Percentiles rank a stretch among this genome's conserved stretches.
Conservation (phyloP, 1,140 invertebrate genomes). For the Drosophila azteca region DNA sequence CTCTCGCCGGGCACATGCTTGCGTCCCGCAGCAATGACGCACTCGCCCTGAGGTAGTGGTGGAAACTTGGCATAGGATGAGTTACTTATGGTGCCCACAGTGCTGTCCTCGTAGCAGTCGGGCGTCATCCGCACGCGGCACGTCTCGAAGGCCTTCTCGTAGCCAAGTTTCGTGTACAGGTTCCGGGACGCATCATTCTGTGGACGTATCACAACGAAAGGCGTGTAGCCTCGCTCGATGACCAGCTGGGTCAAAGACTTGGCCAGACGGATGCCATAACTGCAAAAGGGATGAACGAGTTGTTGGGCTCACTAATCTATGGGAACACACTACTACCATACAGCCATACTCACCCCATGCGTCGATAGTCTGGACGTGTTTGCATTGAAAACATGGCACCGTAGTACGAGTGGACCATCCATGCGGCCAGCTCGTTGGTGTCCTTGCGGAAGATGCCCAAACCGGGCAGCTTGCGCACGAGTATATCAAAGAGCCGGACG, state of each 20-base stretch:
- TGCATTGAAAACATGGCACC: conserved; percentile 96
- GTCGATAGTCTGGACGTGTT: conserved; percentile 90
- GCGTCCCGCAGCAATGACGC: conserved; percentile 44
- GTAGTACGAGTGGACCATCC: conserved; percentile 95
- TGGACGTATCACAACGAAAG: conserved; percentile 93
- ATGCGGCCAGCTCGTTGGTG: conserved; percentile 88
- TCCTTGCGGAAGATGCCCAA: conserved; percentile 90
- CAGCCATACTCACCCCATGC: conserved; percentile 87
- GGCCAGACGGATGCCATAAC: conserved; percentile 88
- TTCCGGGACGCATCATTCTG: conserved; percentile 92
- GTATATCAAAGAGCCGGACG: conserved; percentile 91
- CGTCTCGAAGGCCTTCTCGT: conserved; percentile 90
- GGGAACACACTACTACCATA: neutral
- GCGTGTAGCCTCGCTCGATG: conserved; percentile 89
- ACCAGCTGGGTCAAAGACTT: conserved; percentile 88
- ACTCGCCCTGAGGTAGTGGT: conserved; percentile 68
- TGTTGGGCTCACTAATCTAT: neutral
- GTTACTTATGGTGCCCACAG: conserved; percentile 69
- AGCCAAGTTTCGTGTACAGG: conserved; percentile 91
- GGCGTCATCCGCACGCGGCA: conserved; percentile 90
- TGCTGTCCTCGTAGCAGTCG: conserved; percentile 70
- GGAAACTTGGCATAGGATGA: conserved; percentile 73
- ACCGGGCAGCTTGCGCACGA: conserved; percentile 89
- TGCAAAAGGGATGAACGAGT: conserved; percentile 8
- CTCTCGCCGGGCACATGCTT: conserved; percentile 71